phyloP scores from a whole-genome alignment of 2,888 invertebrate genomes.

The Hydrotaea diabolus region DNA sequence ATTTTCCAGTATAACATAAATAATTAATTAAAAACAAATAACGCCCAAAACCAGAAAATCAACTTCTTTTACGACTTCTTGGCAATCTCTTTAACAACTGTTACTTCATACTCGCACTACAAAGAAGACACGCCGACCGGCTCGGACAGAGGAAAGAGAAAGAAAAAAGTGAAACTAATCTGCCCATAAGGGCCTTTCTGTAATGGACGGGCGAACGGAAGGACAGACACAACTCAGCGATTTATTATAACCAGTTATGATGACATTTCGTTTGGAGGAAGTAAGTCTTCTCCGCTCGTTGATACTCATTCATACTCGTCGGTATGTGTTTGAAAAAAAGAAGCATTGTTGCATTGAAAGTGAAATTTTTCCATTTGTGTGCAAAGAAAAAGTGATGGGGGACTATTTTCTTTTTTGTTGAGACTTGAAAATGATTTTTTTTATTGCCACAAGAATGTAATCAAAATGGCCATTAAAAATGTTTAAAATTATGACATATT shows the following conservation, averaged over 20 bases:
- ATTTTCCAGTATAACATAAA: neutral
- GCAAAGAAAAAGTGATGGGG: neutral
- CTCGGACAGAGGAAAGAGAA: neutral
- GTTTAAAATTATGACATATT: too few relatives aligned
- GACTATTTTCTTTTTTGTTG: neutral
- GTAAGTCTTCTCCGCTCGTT: neutral
- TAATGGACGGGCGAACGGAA: neutral
- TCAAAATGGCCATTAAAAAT: neutral
- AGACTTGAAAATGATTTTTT: neutral
- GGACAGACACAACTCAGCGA: neutral
- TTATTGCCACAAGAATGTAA: neutral
- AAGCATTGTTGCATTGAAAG: neutral
- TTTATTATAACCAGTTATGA: neutral
- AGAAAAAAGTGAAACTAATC: slow-evolving; percentile 6
- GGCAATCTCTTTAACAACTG: neutral
- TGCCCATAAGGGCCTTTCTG: neutral
- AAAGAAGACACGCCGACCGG: neutral
- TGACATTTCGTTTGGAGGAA: neutral
- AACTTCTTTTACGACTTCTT: slow-evolving; percentile 2
- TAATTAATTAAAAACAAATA: neutral
- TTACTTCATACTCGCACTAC: neutral
- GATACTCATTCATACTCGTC: neutral
- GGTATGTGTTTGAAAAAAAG: neutral
- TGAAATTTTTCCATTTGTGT: neutral
- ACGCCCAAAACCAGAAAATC: neutral